Conservation (phyloP, 2,113 vertebrate species). For the Mormyrus lacerda region DNA sequence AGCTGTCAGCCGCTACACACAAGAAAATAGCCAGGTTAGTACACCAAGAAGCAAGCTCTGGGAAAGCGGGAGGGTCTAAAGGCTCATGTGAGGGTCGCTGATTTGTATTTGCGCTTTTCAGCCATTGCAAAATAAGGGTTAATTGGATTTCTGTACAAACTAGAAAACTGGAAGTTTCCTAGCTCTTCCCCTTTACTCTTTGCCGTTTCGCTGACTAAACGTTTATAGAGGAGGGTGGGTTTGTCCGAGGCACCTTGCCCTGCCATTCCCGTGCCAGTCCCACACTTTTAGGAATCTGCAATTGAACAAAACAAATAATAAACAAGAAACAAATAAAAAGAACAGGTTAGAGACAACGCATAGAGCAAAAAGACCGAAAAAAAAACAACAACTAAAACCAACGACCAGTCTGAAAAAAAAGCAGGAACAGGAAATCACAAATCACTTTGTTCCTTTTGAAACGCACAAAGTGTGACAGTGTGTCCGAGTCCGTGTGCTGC, state of each 20-base stretch:
- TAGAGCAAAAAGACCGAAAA: conserved; percentile 34
- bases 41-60: conserved; percentile 52
- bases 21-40: conserved; percentile 45
- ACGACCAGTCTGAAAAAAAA: conserved; percentile 40
- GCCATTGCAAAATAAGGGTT: conserved; percentile 25
- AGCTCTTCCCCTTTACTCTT: conserved; percentile 25
- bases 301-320: conserved; percentile 56
- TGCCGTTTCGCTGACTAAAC: conserved; percentile 39
- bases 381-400: not conserved
- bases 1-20: conserved; percentile 36
- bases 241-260: conserved; percentile 73
- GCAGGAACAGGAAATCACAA: conserved; percentile 37
- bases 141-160: conserved; percentile 14
- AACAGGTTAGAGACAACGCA: conserved; percentile 41
- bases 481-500: not conserved
- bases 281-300: conserved; percentile 90
- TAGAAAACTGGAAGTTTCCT: not conserved
- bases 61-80: conserved; percentile 34
- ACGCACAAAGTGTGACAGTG: not conserved
- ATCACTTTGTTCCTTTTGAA: conserved; percentile 22
- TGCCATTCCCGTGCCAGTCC: conserved; percentile 67
- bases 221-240: conserved; percentile 44
- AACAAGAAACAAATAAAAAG: conserved; percentile 51
- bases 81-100: conserved; percentile 28
- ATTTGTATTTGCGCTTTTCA: conserved; percentile 23